Percentiles rank a stretch among this genome's conserved stretches.
Evolutionary conservation across 1,140 invertebrate species (phyloP).

Genomic region (Goniozus legneri): DNA sequence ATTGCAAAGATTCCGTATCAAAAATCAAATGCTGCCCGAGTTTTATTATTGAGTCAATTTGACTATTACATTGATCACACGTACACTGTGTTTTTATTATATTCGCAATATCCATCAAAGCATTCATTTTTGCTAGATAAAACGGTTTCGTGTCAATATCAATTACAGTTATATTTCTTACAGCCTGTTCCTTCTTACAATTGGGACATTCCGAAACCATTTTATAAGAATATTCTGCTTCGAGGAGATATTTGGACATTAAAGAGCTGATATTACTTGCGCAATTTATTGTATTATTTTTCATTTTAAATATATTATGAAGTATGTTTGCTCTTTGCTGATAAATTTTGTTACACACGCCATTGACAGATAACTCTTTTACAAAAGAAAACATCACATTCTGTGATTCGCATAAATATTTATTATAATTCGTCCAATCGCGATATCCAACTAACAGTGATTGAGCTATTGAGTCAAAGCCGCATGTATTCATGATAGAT

Average conservation of each 20-base stretch:
- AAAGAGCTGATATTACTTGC: background rate
- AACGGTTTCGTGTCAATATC: background rate
- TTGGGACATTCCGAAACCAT: background rate
- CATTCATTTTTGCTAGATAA: background rate
- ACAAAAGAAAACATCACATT: constrained; percentile 4
- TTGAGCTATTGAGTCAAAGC: constrained; percentile 1
- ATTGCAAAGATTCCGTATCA: constrained; percentile 8
- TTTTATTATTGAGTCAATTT: background rate
- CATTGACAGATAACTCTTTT: background rate
- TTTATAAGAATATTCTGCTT: background rate
- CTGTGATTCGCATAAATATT: background rate
- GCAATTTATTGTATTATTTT: constrained; percentile 2
- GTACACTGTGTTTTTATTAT: background rate
- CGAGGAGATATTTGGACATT: background rate
- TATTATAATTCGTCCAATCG: constrained; percentile 1
- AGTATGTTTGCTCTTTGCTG: background rate
- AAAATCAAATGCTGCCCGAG: background rate
- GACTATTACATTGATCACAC: background rate
- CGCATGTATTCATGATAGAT: background rate
- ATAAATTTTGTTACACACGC: background rate
- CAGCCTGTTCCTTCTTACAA: background rate
- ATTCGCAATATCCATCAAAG: background rate
- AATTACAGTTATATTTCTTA: background rate
- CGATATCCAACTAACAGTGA: background rate
- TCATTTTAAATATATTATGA: background rate